Evolutionary conservation across 2,797 vertebrate genomes (phyloP), one percentile per base, ranked within the genome.

Genomic region (Syngnathus rostellatus): DNA sequence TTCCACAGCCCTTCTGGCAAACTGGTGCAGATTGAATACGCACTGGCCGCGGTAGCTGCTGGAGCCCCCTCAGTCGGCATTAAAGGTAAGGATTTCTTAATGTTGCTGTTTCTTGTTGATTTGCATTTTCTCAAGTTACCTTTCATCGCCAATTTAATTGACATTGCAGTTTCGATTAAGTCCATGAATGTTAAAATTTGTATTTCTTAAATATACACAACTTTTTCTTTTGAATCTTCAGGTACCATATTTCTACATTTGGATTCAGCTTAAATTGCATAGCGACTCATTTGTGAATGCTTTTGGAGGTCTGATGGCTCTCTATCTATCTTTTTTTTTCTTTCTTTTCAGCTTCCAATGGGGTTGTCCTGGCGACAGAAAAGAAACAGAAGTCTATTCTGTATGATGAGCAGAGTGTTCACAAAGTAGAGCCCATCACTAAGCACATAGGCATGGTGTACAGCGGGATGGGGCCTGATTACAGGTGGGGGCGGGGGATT

Each of bases 371-470:
- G 84, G 97, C 97, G 77, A 99, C 97, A 51, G 97, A 99, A 86
- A 99, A 99, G 89, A 99, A 99, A 84, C 97, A 99, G 77, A 99
- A 99, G 79, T 98, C 97, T 45, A 96, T 99, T 71, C 90, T 99
- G 72, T 99, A 99, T 50, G 97, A 99, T 83, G 97, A 99, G 80
- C 93, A 96, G 80, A 99, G 97, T 48, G 97, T 98, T 70, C 97
- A 99, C 79, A 99, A 99, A 92, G 95, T 99, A 81, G 97, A 99
- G 79, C 93, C 95, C n/a, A 97, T 99, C 85, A 99, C 97, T 72
- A 99, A 98, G 85, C 96, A 99, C 67, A 99, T 98, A 85, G 97
- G 97, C 71, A 94, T 99, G 93, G 96, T 99, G 65, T 99, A 99
- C 80, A 99, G 97, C 6, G 97, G 97, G 69, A 99, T 99, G 97